phyloP scores from a whole-genome alignment of 1,140 invertebrate genomes.

The Heliconius nattereri region DNA sequence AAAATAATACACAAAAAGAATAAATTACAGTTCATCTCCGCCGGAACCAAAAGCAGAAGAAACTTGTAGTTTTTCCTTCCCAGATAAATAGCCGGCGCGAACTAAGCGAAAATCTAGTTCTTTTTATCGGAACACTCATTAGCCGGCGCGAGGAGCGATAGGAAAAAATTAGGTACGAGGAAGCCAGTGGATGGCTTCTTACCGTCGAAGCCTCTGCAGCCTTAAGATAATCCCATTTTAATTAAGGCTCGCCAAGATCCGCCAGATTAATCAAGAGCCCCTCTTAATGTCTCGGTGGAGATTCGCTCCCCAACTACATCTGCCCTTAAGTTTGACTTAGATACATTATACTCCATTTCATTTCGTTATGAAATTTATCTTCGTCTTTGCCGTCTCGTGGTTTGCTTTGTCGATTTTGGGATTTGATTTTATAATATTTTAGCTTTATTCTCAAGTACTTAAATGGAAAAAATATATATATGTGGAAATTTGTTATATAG shows the following conservation, averaged over 20 bases:
- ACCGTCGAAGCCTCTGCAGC: constrained; percentile 38
- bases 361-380: constrained; percentile 22
- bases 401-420: background rate
- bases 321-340: constrained; percentile 34
- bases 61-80: constrained; percentile 10
- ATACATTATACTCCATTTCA: constrained; percentile 23
- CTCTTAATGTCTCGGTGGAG: constrained; percentile 40
- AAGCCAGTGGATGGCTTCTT: constrained; percentile 25
- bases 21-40: background rate
- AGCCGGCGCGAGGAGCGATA: constrained; percentile 32
- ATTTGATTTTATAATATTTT: background rate
- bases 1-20: background rate
- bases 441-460: background rate
- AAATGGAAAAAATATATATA: too few relatives aligned
- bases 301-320: constrained; percentile 39
- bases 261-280: constrained; percentile 62
- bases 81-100: constrained; percentile 21
- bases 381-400: constrained; percentile 1
- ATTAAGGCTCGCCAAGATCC: constrained; percentile 59
- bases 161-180: constrained; percentile 37
- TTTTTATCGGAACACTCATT: constrained; percentile 41
- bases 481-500: too few relatives aligned
- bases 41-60: background rate
- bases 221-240: constrained; percentile 67
- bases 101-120: constrained; percentile 30